Percentiles rank a stretch among this genome's conserved stretches.
Evolutionary conservation across 2,888 invertebrate genomes (phyloP).

Genomic region (Tenthredo amoena): DNA sequence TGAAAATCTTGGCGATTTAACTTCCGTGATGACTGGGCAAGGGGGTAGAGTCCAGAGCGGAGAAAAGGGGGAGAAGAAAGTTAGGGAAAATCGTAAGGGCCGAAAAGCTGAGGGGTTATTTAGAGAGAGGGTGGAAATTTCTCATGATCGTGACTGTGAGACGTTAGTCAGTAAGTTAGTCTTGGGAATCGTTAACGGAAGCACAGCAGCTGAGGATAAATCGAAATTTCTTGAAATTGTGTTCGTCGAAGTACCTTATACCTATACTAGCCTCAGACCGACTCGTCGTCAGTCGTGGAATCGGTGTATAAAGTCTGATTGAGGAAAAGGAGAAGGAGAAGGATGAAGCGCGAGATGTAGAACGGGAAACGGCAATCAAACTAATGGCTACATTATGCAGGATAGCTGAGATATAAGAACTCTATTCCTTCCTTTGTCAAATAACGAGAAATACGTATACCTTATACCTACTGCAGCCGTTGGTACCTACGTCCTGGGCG

Average conservation of each 20-base stretch:
- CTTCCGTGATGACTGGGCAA: background rate
- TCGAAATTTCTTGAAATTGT: constrained; percentile 1
- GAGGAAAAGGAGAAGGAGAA: background rate
- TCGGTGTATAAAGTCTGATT: constrained; percentile 17
- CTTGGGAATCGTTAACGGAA: background rate
- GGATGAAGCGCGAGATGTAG: background rate
- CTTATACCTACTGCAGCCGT: background rate
- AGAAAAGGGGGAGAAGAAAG: background rate
- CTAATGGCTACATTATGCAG: constrained; percentile 37
- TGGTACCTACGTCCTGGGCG: background rate
- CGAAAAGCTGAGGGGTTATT: background rate
- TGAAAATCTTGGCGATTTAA: constrained; percentile 3
- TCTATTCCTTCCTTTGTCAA: background rate
- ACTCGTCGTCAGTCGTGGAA: background rate
- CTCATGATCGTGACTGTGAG: background rate
- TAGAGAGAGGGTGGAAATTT: background rate
- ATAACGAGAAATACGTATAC: background rate
- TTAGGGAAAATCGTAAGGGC: background rate
- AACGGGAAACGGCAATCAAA: constrained; percentile 19
- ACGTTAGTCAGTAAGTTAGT: background rate
- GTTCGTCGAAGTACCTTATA: background rate
- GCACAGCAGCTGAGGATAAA: background rate
- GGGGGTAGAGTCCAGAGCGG: background rate
- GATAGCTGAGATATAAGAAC: background rate
- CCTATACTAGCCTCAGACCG: background rate